These are phyloP conservation scores for Hymenochirus boettgeri DNA, from an alignment of 2,113 vertebrate species.

Conservation along the genomic window DNA sequence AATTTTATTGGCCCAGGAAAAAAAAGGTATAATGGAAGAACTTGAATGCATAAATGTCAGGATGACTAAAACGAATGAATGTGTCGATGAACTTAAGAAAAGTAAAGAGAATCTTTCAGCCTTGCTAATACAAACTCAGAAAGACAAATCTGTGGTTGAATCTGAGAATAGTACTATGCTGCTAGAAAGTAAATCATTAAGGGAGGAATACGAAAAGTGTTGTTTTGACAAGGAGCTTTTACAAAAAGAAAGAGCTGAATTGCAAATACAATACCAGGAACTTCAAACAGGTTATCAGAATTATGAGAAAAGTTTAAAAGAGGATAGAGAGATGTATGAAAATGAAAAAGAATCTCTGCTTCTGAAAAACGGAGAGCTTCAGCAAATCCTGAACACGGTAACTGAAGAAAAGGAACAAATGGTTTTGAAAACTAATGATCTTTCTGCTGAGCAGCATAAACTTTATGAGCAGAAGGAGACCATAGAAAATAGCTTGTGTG, in stretches of 20 bases:
- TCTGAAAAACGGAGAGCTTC: slow-evolving; percentile 51
- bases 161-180: slow-evolving; percentile 53
- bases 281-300: slow-evolving; percentile 54
- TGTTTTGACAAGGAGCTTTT: slow-evolving; percentile 59
- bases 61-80: slow-evolving; percentile 55
- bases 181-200: slow-evolving; percentile 56
- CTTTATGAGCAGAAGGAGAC: slow-evolving; percentile 59
- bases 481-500: slow-evolving; percentile 55
- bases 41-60: slow-evolving; percentile 60
- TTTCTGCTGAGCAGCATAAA: slow-evolving; percentile 57
- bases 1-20: slow-evolving; percentile 58
- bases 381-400: slow-evolving; percentile 47
- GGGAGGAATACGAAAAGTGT: slow-evolving; percentile 58
- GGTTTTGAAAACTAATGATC: slow-evolving; percentile 47
- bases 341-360: slow-evolving; percentile 54
- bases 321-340: slow-evolving; percentile 59
- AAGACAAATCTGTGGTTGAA: slow-evolving; percentile 53
- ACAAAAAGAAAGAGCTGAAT: slow-evolving; percentile 52
- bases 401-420: slow-evolving; percentile 58
- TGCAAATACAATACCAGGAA: slow-evolving; percentile 62
- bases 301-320: slow-evolving; percentile 50
- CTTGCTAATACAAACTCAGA: slow-evolving; percentile 62
- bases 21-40: slow-evolving; percentile 55
- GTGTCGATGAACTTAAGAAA: slow-evolving; percentile 57
- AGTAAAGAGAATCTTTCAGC: slow-evolving; percentile 60